Base-by-base conservation (phyloP, 2,797 vertebrate species). In the Babyrousa celebensis region DNA sequence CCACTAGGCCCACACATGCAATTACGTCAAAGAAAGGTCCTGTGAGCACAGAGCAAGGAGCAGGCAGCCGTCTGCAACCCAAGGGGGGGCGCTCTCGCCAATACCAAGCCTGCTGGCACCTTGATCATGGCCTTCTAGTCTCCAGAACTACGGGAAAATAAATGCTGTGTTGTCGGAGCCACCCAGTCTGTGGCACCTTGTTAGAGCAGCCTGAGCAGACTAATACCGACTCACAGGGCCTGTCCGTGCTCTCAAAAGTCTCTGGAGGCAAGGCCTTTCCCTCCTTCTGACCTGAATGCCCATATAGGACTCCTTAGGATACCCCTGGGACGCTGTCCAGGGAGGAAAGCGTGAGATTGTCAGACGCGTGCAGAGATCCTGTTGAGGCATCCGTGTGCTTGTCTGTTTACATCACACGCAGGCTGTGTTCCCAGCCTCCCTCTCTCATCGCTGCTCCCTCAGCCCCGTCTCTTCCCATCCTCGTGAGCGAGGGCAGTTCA, bases 321-420 rank as follows among this genome's bases (percentile, higher is more conserved):
- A 36, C 32, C 21, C 20, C 43, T 2, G 65, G 36, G 67, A 79
- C 75, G 32, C 29, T 70, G 62, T 21, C 12, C 12, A 4, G 5
- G 27, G 62, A 67, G 32, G 18, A 74, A 20, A 25, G 58, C 2
- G 3, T 23, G 52, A 27, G 54, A 20, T 0, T 6, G 12, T 29
- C 68, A 89, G 82, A 56, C 58, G 5, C 63, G 36, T 1, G 1
- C 15, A 7, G 60, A 48, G 60, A 23, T 36, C n/a, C 60, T 18
- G 5, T 17, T 2, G 2, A 36, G 54, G 21, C 40, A 1, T 1
- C 18, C 23, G 0, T 1, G 6, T 23, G 20, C 40, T 58, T 40
- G 29, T 27, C 67, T 78, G 65, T 48, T 16, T 63, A 0, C 20
- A 11, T 54, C 80, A 72, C 32, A 14, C 3, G 8, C 40, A 6